Base-by-base conservation (phyloP, 2,888 invertebrate species). In the Leistus spinibarbis region DNA sequence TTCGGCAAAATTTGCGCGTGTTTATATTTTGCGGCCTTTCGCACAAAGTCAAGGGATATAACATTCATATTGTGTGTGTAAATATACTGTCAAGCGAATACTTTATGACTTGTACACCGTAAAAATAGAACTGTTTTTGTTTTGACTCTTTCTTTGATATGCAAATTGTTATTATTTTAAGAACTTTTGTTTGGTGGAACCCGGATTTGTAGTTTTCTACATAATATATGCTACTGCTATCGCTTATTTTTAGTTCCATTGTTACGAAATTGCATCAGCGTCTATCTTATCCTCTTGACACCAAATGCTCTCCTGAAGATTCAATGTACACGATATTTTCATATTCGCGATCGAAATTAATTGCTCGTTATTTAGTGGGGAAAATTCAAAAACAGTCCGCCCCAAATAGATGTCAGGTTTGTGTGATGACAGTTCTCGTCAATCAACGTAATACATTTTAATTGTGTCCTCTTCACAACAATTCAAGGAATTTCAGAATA, bases 171-270 rank as follows among this genome's bases (percentile, higher is more conserved):
- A 40, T 40, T 40, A 22, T 20, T 60, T 60, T 60, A 60, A 22
- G 60, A 20, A 10, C 20, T 22, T 60, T 60, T 60, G 60, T 60
- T 60, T 60, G 19, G 60, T 19, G 20, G 17, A 60, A 60, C 60
- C 60, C 22, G 60, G 60, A 60, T 22, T 22, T 60, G 60, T 22
- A 40, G 40, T 22, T 60, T 60, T 60, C 60, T 13, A 60, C 60
- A 60, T 60, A 17, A 13, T 60, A 19, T 13, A 19, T 5, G 54
- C 16, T 60, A 22, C 10, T 22, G 17, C 60, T 22, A 19, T 60
- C 10, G 20, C 13, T 19, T 60, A 60, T 56, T 19, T 56, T 56
- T 56, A 10, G 19, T 60, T 60, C 20, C 60, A 20, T 40, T 40
- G 40, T 40, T 40, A 40, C 13, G 40, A 40, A 40, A 40, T 40